Percentiles rank a stretch among this genome's conserved stretches.
Conservation (phyloP, 2,888 invertebrate genomes). For the Aromia moschata region DNA sequence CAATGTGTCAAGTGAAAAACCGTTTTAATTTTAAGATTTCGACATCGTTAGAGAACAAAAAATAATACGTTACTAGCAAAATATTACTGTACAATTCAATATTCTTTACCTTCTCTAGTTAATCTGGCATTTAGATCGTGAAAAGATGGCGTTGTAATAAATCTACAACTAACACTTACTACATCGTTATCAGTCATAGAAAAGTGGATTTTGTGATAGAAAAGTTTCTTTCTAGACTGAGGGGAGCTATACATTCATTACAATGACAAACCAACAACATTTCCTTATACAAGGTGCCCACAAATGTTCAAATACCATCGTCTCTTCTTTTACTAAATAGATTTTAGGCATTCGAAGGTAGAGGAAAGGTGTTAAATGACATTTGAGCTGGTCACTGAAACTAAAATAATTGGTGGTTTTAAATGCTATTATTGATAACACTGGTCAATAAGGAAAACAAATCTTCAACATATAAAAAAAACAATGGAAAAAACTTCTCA, state of each 20-base stretch:
- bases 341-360: neutral
- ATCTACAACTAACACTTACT: constrained; percentile 38
- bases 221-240: constrained; percentile 41
- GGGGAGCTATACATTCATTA: constrained; percentile 31
- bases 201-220: constrained; percentile 47
- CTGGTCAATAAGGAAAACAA: no score
- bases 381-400: no score
- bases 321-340: no score
- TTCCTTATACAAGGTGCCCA: constrained; percentile 19
- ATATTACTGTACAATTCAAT: no score
- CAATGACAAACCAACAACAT: constrained; percentile 37
- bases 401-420: no score
- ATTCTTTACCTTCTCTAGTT: neutral
- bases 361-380: neutral
- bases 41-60: no score
- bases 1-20: no score
- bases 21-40: no score
- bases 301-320: constrained; percentile 3
- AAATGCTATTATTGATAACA: no score
- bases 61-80: no score
- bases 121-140: constrained; percentile 24
- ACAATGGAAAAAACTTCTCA: no score
- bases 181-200: constrained; percentile 42
- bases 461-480: no score
- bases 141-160: constrained; percentile 34